A percentile compares a stretch with the other conserved stretches of the same genome.
Conservation (phyloP, 1,140 invertebrate genomes). For the Calosoma granatense region DNA sequence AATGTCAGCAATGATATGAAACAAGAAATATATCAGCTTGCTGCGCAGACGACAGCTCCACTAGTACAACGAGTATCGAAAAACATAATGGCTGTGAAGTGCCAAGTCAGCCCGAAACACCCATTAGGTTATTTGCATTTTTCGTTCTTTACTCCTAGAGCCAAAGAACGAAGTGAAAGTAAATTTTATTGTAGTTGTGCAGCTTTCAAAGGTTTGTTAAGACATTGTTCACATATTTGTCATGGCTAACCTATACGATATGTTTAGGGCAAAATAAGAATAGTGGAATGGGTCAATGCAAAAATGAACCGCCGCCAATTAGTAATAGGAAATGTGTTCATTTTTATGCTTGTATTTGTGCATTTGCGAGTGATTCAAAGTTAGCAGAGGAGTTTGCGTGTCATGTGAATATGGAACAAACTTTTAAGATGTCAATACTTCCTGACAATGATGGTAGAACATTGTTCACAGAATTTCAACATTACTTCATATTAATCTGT, state of each 20-base stretch:
- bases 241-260: no score
- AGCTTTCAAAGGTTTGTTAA: conserved; percentile 47
- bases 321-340: conserved; percentile 40
- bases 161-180: conserved; percentile 43
- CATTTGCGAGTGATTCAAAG: conserved; percentile 63
- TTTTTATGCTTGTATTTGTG: conserved; percentile 67
- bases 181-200: conserved; percentile 55
- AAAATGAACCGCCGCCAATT: not conserved
- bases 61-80: conserved; percentile 69
- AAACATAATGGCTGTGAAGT: conserved; percentile 68
- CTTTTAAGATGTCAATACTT: conserved; percentile 3
- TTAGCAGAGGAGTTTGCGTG: conserved; percentile 57
- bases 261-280: not conserved
- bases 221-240: no score
- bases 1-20: conserved; percentile 54
- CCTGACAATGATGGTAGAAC: conserved; percentile 12
- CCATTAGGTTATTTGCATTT: conserved; percentile 68
- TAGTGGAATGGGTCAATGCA: not conserved
- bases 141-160: conserved; percentile 47
- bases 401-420: conserved; percentile 48
- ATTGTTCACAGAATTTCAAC: not conserved
- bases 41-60: conserved; percentile 52
- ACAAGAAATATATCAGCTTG: conserved; percentile 54
- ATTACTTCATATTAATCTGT: not conserved
- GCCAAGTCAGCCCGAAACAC: conserved; percentile 55